A percentile compares a stretch with the other conserved stretches of the same genome.
These are phyloP conservation scores for Rhineura floridana DNA, from an alignment of 2,113 vertebrate species.

Conservation along the genomic window DNA sequence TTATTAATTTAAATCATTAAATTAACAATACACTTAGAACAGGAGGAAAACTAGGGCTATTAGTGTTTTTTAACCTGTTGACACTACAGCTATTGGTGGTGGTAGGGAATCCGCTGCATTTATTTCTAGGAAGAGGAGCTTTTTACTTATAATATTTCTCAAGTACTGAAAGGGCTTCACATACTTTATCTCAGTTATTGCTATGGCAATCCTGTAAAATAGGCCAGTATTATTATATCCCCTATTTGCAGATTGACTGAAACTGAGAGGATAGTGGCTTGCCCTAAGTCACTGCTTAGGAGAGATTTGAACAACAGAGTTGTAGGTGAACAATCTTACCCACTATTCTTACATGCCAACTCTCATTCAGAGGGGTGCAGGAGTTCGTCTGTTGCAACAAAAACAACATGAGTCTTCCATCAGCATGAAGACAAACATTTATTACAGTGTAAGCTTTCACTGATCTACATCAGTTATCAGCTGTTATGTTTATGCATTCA, in stretches of 20 bases:
- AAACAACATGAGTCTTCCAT: too few relatives aligned
- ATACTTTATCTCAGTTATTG: background rate
- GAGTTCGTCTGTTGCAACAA: too few relatives aligned
- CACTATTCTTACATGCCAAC: too few relatives aligned
- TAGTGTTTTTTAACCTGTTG: conserved; percentile 24
- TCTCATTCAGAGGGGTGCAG: too few relatives aligned
- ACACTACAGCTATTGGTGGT: conserved; percentile 12
- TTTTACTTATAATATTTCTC: background rate
- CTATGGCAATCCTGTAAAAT: background rate
- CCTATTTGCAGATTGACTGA: background rate
- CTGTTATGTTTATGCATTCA: background rate
- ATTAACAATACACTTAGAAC: conserved; percentile 43
- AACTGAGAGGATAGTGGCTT: background rate
- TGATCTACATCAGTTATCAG: too few relatives aligned
- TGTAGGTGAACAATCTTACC: too few relatives aligned
- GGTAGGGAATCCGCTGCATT: conserved; percentile 6
- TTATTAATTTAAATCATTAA: conserved; percentile 28
- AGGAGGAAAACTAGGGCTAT: background rate
- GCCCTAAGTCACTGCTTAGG: too few relatives aligned
- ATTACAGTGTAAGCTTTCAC: too few relatives aligned
- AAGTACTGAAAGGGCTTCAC: background rate
- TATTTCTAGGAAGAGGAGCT: conserved; percentile 5
- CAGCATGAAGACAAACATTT: too few relatives aligned
- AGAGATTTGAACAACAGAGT: too few relatives aligned
- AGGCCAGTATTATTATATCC: background rate